These are phyloP conservation scores for Magallana gigas DNA, from an alignment of 1,140 invertebrate species.

Conservation along the genomic window DNA sequence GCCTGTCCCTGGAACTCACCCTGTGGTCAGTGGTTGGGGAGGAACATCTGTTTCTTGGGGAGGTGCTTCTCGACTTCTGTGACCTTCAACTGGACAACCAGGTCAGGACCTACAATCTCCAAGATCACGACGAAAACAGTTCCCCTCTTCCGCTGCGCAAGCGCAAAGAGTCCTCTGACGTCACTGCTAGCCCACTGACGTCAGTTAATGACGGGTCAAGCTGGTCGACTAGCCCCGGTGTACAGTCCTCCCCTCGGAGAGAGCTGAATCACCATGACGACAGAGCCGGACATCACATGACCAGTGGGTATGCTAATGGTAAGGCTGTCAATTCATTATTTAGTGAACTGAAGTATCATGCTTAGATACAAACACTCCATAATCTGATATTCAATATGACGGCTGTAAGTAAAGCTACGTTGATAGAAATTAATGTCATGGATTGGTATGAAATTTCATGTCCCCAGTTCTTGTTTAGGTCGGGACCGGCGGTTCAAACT, in stretches of 20 bases:
- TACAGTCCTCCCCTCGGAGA: conserved; percentile 20
- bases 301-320: conserved; percentile 6
- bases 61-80: conserved; percentile 82
- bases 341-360: too few relatives aligned
- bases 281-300: not conserved
- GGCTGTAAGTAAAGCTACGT: too few relatives aligned
- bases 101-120: conserved; percentile 90
- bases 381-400: too few relatives aligned
- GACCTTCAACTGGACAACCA: conserved; percentile 92
- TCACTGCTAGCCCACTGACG: conserved; percentile 44
- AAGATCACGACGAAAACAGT: conserved; percentile 75
- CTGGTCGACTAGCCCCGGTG: conserved; percentile 51
- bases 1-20: conserved; percentile 85
- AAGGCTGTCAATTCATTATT: not conserved
- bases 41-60: conserved; percentile 86
- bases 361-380: too few relatives aligned
- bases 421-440: too few relatives aligned
- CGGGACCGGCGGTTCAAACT: not conserved
- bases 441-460: too few relatives aligned
- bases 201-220: conserved; percentile 45
- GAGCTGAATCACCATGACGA: not conserved
- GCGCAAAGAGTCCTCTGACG: conserved; percentile 55
- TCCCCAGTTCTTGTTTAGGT: not conserved
- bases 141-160: conserved; percentile 68
- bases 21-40: conserved; percentile 92